Percentiles rank a stretch among this genome's conserved stretches.
phyloP scores from a whole-genome alignment of 2,888 invertebrate genomes.

The Cordylochernes scorpioides region DNA sequence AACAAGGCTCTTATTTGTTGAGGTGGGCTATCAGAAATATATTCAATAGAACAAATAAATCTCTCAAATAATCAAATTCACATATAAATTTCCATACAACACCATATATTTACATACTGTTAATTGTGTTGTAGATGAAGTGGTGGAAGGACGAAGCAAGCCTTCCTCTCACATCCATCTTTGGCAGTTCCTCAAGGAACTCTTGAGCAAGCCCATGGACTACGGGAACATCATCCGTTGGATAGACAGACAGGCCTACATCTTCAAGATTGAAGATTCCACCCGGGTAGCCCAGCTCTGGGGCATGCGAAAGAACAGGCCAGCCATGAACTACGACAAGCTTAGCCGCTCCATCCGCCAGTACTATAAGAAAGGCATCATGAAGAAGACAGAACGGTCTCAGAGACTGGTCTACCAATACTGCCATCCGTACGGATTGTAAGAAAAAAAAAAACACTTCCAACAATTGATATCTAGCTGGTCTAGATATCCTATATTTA shows the following conservation, averaged over 20 bases:
- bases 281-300: slow-evolving; percentile 86
- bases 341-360: slow-evolving; percentile 85
- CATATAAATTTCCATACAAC: no score
- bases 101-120: no score
- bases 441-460: no score
- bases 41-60: no score
- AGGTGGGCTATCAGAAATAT: no score
- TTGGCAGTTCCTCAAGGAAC: slow-evolving; percentile 94
- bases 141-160: no score
- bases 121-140: no score
- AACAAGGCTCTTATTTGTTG: no score
- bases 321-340: slow-evolving; percentile 99
- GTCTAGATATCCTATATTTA: no score
- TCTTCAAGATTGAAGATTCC: slow-evolving; percentile 97
- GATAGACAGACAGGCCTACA: slow-evolving; percentile 73
- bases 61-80: no score
- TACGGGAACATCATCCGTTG: slow-evolving; percentile 88
- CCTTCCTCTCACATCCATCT: slow-evolving; percentile 90
- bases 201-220: slow-evolving; percentile 56
- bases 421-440: slow-evolving; percentile 73
- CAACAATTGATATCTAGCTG: no score
- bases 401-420: slow-evolving; percentile 97
- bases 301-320: slow-evolving; percentile 91
- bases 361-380: slow-evolving; percentile 97
- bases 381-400: slow-evolving; percentile 94